phyloP scores from a whole-genome alignment of 2,888 invertebrate species.

The Oscheius myriophilus region DNA sequence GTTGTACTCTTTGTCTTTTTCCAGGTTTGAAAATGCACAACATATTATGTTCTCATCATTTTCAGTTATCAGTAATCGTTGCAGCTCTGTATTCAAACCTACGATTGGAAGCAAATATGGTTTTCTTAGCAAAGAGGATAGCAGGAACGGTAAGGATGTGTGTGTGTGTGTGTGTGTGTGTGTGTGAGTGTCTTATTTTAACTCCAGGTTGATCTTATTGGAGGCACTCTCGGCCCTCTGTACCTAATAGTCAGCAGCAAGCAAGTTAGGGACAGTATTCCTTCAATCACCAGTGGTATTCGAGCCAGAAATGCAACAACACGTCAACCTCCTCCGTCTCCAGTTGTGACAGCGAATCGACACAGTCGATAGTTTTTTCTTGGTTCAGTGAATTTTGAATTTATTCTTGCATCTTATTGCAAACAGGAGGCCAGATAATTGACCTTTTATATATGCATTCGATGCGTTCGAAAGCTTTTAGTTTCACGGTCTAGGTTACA shows the following conservation, averaged over 20 bases:
- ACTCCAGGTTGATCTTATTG: conserved; percentile 6
- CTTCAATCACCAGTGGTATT: background rate
- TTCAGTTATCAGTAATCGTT: conserved; percentile 8
- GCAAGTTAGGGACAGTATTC: background rate
- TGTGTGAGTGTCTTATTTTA: background rate
- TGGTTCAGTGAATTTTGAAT: no score
- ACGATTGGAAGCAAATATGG: background rate
- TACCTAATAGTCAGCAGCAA: conserved; percentile 7
- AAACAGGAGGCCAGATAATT: no score
- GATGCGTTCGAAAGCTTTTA: no score
- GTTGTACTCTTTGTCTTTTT: conserved; percentile 11
- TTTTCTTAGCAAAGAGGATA: conserved; percentile 8
- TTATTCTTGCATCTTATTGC: no score
- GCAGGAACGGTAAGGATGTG: background rate
- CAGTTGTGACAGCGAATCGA: no score
- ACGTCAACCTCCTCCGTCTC: no score
- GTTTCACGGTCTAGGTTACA: no score
- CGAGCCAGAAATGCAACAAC: background rate
- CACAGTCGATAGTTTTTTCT: no score
- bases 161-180: no score
- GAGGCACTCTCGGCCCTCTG: conserved; percentile 13
- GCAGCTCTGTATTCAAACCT: background rate
- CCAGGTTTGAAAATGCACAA: background rate
- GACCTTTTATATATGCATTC: no score
- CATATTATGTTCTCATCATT: background rate